A percentile compares a stretch with the other conserved stretches of the same genome.
phyloP scores from a whole-genome alignment of 2,797 vertebrate species.

The Melanotaenia maccullochi region DNA sequence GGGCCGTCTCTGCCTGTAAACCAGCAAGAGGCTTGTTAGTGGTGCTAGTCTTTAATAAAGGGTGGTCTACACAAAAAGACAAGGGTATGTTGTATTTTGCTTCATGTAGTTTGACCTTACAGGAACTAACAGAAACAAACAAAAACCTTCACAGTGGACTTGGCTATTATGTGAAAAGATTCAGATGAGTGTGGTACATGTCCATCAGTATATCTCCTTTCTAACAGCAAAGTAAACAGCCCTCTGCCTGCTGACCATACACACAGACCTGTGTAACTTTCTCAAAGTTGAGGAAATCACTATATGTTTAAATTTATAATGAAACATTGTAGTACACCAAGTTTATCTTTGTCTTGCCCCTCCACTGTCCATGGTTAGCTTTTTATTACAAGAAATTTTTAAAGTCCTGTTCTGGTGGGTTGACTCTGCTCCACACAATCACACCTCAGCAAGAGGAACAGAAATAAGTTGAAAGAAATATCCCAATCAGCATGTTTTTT shows the following conservation, averaged over 20 bases:
- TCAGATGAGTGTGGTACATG: not conserved
- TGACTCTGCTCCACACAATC: not conserved
- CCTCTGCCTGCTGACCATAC: not conserved
- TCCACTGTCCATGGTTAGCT: not conserved
- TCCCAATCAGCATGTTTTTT: conserved; percentile 38
- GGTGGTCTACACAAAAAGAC: not conserved
- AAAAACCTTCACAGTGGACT: not conserved
- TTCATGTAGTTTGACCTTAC: conserved; percentile 5
- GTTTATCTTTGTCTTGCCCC: not conserved
- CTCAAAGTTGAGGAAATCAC: not conserved
- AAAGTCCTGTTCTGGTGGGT: not conserved
- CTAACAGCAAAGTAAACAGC: not conserved
- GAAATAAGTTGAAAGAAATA: not conserved
- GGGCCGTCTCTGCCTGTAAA: not conserved
- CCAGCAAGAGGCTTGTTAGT: not conserved
- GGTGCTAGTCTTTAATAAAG: conserved; percentile 6
- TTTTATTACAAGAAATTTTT: not conserved
- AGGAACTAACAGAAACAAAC: not conserved
- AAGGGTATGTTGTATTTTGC: not conserved
- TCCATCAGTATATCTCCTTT: not conserved
- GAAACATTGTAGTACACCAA: not conserved
- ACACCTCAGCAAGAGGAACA: not conserved
- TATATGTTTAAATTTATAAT: too few species aligned
- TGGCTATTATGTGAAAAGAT: not conserved
- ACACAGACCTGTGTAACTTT: not conserved